Percentiles rank a stretch among this genome's conserved stretches.
Evolutionary conservation across 2,113 vertebrate genomes (phyloP).

Genomic region (Fukomys damarensis): DNA sequence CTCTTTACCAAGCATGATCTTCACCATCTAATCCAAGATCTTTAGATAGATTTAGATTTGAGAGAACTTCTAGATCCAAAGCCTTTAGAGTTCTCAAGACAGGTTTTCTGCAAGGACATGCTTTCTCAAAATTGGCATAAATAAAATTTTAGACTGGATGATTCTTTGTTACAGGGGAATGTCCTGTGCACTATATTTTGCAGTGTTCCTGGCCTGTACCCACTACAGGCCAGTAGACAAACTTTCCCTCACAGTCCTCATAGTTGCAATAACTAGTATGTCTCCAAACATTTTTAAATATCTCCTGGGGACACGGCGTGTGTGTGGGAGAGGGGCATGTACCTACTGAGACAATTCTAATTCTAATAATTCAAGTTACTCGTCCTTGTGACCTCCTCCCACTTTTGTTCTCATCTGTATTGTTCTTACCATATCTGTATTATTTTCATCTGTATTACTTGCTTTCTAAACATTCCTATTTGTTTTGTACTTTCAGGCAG

Average conservation of each 20-base stretch:
- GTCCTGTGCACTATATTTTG: neutral
- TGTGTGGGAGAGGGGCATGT: too few species aligned
- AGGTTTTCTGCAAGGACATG: neutral
- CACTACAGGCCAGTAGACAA: neutral
- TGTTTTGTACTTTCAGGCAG: neutral
- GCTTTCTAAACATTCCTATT: constrained; percentile 29
- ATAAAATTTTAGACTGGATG: neutral
- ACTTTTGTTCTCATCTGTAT: neutral
- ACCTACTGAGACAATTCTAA: neutral
- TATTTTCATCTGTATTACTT: neutral
- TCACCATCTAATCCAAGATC: neutral
- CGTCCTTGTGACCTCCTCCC: neutral
- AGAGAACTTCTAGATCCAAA: neutral
- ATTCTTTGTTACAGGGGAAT: neutral
- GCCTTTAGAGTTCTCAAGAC: neutral
- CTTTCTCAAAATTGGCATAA: neutral
- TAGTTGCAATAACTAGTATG: neutral
- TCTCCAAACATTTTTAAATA: neutral
- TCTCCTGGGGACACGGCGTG: neutral
- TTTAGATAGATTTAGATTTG: neutral
- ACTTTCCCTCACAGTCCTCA: neutral
- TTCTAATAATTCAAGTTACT: neutral
- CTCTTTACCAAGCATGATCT: neutral
- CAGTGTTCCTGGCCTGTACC: neutral
- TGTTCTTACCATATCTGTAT: neutral